A percentile compares a stretch with the other conserved stretches of the same genome.
Evolutionary conservation across 2,113 vertebrate species (phyloP).

Genomic region (Lonchura striata): DNA sequence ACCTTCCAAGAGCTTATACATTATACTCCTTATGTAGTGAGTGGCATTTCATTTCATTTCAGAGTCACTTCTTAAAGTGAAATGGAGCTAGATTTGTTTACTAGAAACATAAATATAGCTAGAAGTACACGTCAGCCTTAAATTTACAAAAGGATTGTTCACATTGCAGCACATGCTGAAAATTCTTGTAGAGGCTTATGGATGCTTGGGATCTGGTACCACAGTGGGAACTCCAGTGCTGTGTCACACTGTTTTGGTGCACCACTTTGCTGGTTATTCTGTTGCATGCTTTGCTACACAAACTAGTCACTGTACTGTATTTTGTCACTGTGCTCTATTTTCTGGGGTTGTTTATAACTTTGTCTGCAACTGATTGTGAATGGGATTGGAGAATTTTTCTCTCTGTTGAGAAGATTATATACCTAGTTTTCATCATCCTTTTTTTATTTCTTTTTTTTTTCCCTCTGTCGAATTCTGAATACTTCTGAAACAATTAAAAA

Average conservation of each 20-base stretch:
- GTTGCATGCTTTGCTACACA: neutral
- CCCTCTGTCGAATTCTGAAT: neutral
- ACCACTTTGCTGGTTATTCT: neutral
- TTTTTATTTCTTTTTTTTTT: too few relatives aligned
- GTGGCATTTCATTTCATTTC: neutral
- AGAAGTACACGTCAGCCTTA: neutral
- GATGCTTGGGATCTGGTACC: neutral
- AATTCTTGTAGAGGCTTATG: neutral
- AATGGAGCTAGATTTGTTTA: neutral
- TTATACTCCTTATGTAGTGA: neutral
- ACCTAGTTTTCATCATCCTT: neutral
- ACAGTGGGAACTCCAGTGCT: neutral
- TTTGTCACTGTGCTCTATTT: neutral
- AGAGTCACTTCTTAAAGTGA: neutral
- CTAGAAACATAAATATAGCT: neutral
- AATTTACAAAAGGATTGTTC: neutral
- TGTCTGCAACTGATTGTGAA: neutral
- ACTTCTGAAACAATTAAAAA: neutral
- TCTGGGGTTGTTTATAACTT: neutral
- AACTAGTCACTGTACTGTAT: neutral
- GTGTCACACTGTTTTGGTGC: conserved; percentile 10
- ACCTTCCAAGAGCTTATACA: neutral
- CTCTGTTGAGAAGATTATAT: neutral
- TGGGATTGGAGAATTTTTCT: neutral
- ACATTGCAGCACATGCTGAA: neutral